Conservation (phyloP, 2,797 vertebrate species). For the Ceyx erithaca region DNA sequence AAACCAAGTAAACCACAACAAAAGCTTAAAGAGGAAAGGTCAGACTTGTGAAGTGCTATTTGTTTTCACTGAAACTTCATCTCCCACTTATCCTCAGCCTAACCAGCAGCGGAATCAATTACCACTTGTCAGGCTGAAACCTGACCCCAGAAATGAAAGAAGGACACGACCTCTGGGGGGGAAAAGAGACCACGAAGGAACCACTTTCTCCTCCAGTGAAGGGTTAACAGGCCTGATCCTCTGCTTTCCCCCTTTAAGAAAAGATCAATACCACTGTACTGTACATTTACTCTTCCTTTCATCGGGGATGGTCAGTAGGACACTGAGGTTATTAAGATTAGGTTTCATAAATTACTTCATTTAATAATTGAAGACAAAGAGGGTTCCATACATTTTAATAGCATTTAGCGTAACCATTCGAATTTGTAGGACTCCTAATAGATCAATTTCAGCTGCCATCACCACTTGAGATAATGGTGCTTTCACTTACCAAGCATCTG, state of each 20-base stretch:
- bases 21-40: conserved; percentile 82
- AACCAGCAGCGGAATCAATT: conserved; percentile 96
- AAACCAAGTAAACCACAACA: conserved; percentile 80
- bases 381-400: conserved; percentile 44
- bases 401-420: conserved; percentile 25
- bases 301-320: conserved; percentile 26
- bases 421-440: conserved; percentile 40
- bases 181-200: conserved; percentile 52
- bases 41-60: conserved; percentile 89
- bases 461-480: conserved; percentile 21
- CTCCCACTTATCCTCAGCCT: conserved; percentile 92
- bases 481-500: conserved; percentile 39
- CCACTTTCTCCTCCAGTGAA: conserved; percentile 28
- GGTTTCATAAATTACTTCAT: conserved; percentile 63
- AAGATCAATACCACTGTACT: background rate
- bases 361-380: conserved; percentile 72
- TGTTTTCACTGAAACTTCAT: conserved; percentile 99
- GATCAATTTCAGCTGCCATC: conserved; percentile 23
- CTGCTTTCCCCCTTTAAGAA: background rate
- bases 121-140: conserved; percentile 97
- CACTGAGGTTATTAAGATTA: conserved; percentile 55
- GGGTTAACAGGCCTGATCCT: conserved; percentile 65
- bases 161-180: conserved; percentile 88
- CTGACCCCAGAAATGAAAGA: conserved; percentile 86
- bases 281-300: conserved; percentile 36